Evolutionary conservation across 2,888 invertebrate genomes (phyloP), one percentile per base, ranked within the genome.

Genomic region (Cordilura impudica): DNA sequence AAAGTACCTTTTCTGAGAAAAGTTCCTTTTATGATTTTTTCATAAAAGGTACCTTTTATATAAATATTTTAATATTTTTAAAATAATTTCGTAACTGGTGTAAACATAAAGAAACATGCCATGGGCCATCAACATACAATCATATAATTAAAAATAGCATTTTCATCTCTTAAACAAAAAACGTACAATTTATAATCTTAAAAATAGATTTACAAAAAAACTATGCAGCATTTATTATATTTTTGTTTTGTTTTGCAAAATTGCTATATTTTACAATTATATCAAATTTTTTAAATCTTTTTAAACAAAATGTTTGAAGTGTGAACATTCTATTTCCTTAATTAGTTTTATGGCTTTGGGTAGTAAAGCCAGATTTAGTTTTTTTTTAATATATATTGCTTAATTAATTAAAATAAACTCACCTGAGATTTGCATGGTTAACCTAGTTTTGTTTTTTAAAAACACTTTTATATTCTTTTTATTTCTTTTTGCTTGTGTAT

Each of bases 391-490:
- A 35, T 63, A 18, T 16, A 53, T 14, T 29, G 63, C 65, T 61
- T 79, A 71, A 71, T 75, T 71, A 79, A 79, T 71, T 75, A 54
- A 75, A 71, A 31, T 10, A 39, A 49, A 67, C 43, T 71, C 66
- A 71, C 79, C 71, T 79, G 79, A 7, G 43, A 45, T 72, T 72
- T 71, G 29, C 51, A 29, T 58, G 14, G 18, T 63, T 75, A 79
- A 75, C 79, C 75, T 53, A 79, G 54, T 35, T 49, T 31, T 10
- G n/a, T 63, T 71, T 19, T 58, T 14, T 12, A 21, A 26, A 61
- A 35, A 21, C 12, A 14, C 54, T 51, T 53, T n/a, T 56, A n/a
- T 66, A 35, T 23, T 49, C 10, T 56, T 61, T 71, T 58, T 65
- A 51, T 60, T 23, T 47, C 43, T 51, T 49, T 74, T 54, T 26